Conservation (phyloP, 2,113 vertebrate species). For the Talpa occidentalis region DNA sequence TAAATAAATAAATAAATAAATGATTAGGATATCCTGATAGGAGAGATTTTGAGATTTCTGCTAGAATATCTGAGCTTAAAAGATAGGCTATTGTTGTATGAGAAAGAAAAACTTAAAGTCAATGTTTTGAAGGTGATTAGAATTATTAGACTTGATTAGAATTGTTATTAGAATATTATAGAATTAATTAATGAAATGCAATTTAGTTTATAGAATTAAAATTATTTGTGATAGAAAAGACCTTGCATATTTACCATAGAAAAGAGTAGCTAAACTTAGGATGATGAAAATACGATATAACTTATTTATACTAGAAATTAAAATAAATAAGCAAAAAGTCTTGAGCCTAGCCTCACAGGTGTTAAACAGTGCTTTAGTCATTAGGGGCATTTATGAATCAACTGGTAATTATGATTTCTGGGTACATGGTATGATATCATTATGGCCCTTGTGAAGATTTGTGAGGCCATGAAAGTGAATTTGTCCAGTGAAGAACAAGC, state of each 20-base stretch:
- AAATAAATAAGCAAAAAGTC: neutral
- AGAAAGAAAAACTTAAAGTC: neutral
- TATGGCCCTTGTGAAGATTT: neutral
- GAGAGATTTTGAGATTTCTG: neutral
- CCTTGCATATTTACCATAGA: neutral
- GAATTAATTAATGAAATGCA: neutral
- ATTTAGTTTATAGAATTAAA: neutral
- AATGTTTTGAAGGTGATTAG: neutral
- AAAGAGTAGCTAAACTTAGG: neutral
- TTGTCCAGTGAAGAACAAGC: neutral
- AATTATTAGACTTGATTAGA: neutral
- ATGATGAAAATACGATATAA: neutral
- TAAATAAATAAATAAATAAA: neutral
- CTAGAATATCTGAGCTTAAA: neutral
- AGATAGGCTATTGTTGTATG: neutral
- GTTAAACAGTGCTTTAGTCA: neutral
- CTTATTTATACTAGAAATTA: neutral
- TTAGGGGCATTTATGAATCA: neutral
- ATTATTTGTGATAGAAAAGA: neutral
- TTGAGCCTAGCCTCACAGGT: neutral
- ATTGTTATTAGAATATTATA: neutral
- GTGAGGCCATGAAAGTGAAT: neutral
- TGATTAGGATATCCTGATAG: neutral
- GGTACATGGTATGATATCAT: neutral
- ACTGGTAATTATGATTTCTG: neutral